These are phyloP conservation scores for Fragum fragum DNA, from an alignment of 2,888 invertebrate species.

Conservation along the genomic window DNA sequence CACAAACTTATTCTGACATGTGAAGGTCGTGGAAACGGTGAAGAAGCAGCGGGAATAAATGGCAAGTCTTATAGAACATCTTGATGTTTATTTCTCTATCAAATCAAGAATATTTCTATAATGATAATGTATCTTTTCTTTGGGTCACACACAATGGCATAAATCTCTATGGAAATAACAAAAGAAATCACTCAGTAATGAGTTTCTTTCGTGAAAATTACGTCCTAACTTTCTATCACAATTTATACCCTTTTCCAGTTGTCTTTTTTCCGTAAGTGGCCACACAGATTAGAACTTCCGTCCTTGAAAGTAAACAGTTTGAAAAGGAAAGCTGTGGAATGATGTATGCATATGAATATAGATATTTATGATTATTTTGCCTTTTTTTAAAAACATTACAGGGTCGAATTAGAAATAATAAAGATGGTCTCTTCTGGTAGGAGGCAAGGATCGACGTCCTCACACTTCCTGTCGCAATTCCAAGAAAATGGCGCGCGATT, in stretches of 20 bases:
- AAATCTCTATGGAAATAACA: neutral
- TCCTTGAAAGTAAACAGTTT: no score
- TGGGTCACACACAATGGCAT: neutral
- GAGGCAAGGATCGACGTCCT: neutral
- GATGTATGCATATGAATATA: no score
- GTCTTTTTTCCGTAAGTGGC: no score
- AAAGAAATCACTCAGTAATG: constrained; percentile 13
- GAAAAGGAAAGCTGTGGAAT: no score
- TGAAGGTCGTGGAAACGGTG: no score
- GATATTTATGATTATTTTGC: no score
- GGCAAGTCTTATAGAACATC: neutral
- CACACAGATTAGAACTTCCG: no score
- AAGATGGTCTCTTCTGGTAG: no score
- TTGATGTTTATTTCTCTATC: neutral
- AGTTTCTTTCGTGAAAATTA: constrained; percentile 15
- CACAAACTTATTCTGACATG: no score
- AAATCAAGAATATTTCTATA: neutral
- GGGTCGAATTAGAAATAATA: no score
- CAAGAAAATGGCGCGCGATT: constrained; percentile 20
- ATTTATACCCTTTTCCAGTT: neutral
- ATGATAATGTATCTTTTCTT: constrained; percentile 2
- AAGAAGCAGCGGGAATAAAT: no score
- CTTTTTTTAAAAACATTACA: no score
- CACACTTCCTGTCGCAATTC: constrained; percentile 29
- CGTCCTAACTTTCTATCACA: constrained; percentile 15